Conservation (phyloP, 1,140 invertebrate genomes). For the Trichoplusia ni region DNA sequence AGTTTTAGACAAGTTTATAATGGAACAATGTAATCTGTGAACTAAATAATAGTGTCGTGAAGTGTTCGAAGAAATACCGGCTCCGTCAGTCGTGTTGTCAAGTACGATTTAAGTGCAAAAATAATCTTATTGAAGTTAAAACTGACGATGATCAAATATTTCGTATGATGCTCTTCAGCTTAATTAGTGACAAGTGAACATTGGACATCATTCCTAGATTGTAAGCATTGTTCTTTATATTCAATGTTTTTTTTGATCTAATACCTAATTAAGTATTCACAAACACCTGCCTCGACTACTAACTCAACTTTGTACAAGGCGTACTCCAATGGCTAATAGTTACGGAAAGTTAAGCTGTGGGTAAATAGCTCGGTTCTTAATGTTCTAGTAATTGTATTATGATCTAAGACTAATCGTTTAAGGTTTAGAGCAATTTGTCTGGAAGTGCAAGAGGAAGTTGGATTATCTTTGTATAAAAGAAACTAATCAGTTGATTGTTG, state of each 20-base stretch:
- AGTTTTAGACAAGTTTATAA: slow-evolving; percentile 27
- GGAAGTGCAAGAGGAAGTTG: too few relatives aligned
- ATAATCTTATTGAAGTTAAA: slow-evolving; percentile 53
- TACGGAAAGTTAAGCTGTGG: too few relatives aligned
- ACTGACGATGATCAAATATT: slow-evolving; percentile 58
- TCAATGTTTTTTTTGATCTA: background rate
- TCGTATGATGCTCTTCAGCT: slow-evolving; percentile 32
- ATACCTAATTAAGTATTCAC: too few relatives aligned
- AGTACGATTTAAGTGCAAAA: slow-evolving; percentile 75
- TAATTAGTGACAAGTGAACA: background rate
- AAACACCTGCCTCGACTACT: too few relatives aligned
- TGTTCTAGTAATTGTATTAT: too few relatives aligned
- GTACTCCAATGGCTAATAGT: too few relatives aligned
- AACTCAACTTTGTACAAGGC: too few relatives aligned
- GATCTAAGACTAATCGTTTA: too few relatives aligned
- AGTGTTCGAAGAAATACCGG: slow-evolving; percentile 69
- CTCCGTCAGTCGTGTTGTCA: slow-evolving; percentile 62
- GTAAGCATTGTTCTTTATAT: slow-evolving; percentile 1
- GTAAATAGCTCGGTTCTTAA: too few relatives aligned
- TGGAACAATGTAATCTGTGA: slow-evolving; percentile 56
- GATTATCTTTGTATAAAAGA: too few relatives aligned
- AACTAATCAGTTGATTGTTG: background rate
- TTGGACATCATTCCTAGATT: slow-evolving; percentile 13
- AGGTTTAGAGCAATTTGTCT: too few relatives aligned
- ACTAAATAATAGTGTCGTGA: slow-evolving; percentile 68